Base-by-base conservation (phyloP, 2,888 invertebrate genomes). In the Abrostola triplasia region DNA sequence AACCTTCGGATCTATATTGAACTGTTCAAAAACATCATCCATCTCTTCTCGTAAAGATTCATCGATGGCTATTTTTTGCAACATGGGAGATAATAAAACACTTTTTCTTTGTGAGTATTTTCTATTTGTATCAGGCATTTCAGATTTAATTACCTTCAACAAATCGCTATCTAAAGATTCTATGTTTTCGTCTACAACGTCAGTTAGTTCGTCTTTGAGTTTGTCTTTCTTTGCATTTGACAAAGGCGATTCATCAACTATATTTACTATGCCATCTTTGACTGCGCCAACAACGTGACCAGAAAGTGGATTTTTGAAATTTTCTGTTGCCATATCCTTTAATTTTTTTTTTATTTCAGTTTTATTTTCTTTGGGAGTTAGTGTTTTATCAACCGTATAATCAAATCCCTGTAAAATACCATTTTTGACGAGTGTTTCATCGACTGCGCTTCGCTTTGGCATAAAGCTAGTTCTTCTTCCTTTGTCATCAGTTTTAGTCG, bases 171-270 rank as follows among this genome's bases (percentile, higher is more conserved):
- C 36, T 5, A 50, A 7, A 41, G 36, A 6, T 2, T 0, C 36
- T 13, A 47, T 38, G 35, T 59, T 40, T 59, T 48, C 6, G 9
- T 59, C 53, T 11, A 52, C 6, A 48, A 61, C 38, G n/a, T 1
- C n/a, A 0, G n/a, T 9, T 44, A 65, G 10, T 9, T 57, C 48
- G 42, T 35, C 1, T 49, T 48, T 47, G 4, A 47, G 44, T 24
- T 13, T 47, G 10, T 13, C 13, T 47, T 47, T 47, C 24, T 9
- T 47, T 24, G 13, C 44, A 24, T 47, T 24, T 24, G 5, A 24
- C 10, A 47, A 6, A 0, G 36, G 36, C 7, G 40, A 8, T 0
- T 36, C 35, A 36, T 11, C 41, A 49, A 57, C n/a, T 41, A 57
- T 36, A 9, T 50, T 5, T 9, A 44, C 11, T 11, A 52, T 49